Base-by-base conservation (phyloP, 2,888 invertebrate species). In the Ischnura elegans region DNA sequence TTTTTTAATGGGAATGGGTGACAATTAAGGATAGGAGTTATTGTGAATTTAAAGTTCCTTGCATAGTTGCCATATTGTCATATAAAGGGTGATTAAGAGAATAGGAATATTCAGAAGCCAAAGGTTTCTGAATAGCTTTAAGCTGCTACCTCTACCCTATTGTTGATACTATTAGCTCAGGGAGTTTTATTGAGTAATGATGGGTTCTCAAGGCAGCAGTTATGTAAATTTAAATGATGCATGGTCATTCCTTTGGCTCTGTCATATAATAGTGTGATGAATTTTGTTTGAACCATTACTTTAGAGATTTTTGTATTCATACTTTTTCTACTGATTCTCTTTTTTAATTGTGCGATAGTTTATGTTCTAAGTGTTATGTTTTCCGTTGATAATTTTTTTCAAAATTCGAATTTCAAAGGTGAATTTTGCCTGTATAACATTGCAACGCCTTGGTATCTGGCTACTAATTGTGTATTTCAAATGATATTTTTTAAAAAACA, bases 371-470 rank as follows among this genome's bases (percentile, higher is more conserved):
- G 90, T 90, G 61, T 90, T 90, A 43, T 90, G 90, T 90, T 90
- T 90, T 43, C 55, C 55, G 90, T 90, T 90, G 55, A 61, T n/a
- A 8, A 36, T 36, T 55, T 55, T 90, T 87, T 90, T 51, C 90
- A 55, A 61, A 61, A 61, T 43, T 90, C 90, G 42, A 90, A 43
- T 90, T 55, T 61, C 90, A 90, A 90, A 90, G 90, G 90, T 90
- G 90, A 43, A 90, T 90, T 90, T 90, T 90, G 90, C 90, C 90
- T 66, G 61, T 90, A 66, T 61, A 90, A 90, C 90, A 90, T 90
- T 90, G 90, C 61, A 90, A 90, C 42, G 61, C 42, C 61, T 90
- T 61, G 21, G 61, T 90, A 90, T 43, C 43, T 85, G 36, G n/a
- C 46, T 36, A 86, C 25, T 25, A 86, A 43, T 43, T 90, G 61